Evolutionary conservation across 2,888 invertebrate genomes (phyloP).

Genomic region (Dynastes hyllus): DNA sequence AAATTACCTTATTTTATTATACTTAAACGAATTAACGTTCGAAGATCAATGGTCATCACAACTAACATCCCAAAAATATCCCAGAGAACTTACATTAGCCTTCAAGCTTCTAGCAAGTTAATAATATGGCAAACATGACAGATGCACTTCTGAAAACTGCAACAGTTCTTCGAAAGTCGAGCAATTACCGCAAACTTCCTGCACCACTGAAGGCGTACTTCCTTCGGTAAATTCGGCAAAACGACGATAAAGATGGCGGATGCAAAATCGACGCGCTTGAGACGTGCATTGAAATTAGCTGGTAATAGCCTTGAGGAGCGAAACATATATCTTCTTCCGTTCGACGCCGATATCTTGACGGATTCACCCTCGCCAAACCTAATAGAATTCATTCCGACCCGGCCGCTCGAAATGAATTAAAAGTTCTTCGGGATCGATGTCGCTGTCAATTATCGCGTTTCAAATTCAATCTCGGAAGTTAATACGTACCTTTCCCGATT

Average conservation of each 20-base stretch:
- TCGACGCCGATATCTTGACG: constrained; percentile 19
- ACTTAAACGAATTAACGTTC: no score
- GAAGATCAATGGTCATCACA: no score
- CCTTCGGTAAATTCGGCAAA: constrained; percentile 2
- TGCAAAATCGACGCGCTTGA: background rate
- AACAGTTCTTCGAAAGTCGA: background rate
- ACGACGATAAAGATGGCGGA: background rate
- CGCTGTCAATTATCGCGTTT: background rate
- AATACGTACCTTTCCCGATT: background rate
- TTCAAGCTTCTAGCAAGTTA: background rate
- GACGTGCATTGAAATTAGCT: constrained; percentile 28
- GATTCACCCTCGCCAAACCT: background rate
- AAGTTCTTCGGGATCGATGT: background rate
- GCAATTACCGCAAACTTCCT: no score
- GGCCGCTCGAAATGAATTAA: constrained; percentile 19
- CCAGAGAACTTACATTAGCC: background rate
- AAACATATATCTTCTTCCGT: constrained; percentile 32
- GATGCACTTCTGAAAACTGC: constrained; percentile 1
- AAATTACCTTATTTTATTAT: no score
- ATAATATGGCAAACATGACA: background rate
- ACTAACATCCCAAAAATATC: background rate
- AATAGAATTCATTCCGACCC: constrained; percentile 2
- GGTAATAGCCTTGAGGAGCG: constrained; percentile 28
- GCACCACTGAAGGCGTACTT: background rate
- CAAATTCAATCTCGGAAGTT: constrained; percentile 4